Evolutionary conservation across 1,140 invertebrate species (phyloP).

Genomic region (Pentalonia nigronervosa): DNA sequence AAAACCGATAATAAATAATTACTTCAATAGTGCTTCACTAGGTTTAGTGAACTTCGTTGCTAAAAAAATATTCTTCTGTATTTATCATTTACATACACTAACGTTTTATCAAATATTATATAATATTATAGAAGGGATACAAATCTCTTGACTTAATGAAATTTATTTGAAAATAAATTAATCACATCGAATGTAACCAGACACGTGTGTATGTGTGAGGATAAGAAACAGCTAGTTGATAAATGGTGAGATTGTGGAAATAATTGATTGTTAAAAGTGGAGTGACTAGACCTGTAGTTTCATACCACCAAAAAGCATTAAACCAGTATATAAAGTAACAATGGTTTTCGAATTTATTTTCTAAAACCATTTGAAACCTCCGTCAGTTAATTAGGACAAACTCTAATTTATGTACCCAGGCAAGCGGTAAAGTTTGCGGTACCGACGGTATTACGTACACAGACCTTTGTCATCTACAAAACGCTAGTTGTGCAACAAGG

Average conservation of each 20-base stretch:
- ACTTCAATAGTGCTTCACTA: neutral
- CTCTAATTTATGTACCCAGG: conserved; percentile 64
- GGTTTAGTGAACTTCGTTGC: neutral
- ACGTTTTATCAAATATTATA: neutral
- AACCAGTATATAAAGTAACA: conserved; percentile 3
- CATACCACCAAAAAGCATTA: neutral
- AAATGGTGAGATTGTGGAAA: conserved; percentile 7
- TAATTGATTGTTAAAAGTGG: conserved; percentile 1
- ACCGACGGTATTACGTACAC: conserved; percentile 78
- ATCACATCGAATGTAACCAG: neutral
- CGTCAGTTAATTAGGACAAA: conserved; percentile 29
- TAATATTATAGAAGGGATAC: neutral
- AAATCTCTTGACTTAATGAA: too few species aligned
- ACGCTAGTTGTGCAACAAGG: conserved; percentile 71
- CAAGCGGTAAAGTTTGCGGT: conserved; percentile 69
- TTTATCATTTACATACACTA: neutral
- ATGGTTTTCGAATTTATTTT: conserved; percentile 26
- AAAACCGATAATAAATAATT: neutral
- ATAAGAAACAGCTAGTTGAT: conserved; percentile 23
- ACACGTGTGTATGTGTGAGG: neutral
- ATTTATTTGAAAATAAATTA: conserved; percentile 1
- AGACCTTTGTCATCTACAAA: conserved; percentile 77
- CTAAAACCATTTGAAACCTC: conserved; percentile 24
- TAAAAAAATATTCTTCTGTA: neutral
- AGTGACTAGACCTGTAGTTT: neutral